Evolutionary conservation across 1,140 invertebrate species (phyloP), one percentile per base, ranked within the genome.

Genomic region (Drosophila kepulauana): DNA sequence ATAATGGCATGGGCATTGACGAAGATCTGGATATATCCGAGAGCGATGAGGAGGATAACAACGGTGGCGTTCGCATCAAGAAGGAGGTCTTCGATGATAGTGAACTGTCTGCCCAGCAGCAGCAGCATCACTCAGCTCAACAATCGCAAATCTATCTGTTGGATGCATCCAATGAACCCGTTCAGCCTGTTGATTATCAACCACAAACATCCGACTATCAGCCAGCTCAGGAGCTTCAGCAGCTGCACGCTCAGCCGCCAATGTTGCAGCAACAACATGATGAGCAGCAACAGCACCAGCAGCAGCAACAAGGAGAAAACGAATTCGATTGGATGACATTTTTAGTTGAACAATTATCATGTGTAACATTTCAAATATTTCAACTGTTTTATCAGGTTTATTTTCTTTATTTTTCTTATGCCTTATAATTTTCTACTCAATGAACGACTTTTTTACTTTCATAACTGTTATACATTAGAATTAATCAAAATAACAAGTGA

Each of bases 1-100:
- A 88, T 61, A 90, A 87, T 30, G 81, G 84, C 16, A 65, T 91
- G 69, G 89, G 89, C 20, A 96, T 96, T 51, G 94, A 96, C 65
- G 95, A 96, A 48, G 96, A 97, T 93, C 93, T 97, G 43, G 95
- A 95, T 54, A 95, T 97, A 28, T 97, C 96, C 10, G 96, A 97
- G 70, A 97, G 96, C 49, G 96, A 97, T n/a, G 95, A 96, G 49
- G 96, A 96, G 73, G 92, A 93, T 20, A 76, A 89, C 25, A 78
- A 89, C 15, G 75, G 71, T 1, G 64, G 74, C 0, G 67, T 90
- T 20, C 79, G 81, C 4, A 84, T 92, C 3, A 92, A 92, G 41
- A 82, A 78, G 20, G 91, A 92, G 51, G 45, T 86, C 2, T 79
- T 92, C 0, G 84, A 91, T 58, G 81, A 91, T 13, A 20, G 48